phyloP scores from a whole-genome alignment of 1,140 invertebrate species.

The Papilio aristodemus region DNA sequence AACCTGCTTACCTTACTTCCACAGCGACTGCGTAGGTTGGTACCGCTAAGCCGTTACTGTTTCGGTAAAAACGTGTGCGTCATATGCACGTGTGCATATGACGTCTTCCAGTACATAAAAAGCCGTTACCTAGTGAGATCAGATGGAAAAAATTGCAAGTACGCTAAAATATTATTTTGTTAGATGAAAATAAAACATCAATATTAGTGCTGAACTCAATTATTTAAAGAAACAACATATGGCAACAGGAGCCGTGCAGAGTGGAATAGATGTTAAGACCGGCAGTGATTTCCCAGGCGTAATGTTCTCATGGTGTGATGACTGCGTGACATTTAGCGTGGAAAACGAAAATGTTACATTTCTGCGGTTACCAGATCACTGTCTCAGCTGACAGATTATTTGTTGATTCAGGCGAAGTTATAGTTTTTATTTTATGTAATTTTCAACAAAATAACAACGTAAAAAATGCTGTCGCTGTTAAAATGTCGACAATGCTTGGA shows the following conservation, averaged over 20 bases:
- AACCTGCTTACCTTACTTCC: background rate
- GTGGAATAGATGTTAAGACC: conserved; percentile 16
- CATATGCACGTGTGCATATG: too few species aligned
- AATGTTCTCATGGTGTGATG: conserved; percentile 12
- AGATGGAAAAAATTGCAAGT: too few species aligned
- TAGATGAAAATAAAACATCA: background rate
- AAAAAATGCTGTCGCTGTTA: too few species aligned
- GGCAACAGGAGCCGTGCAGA: background rate
- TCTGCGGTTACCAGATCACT: background rate
- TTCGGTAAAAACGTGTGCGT: too few species aligned
- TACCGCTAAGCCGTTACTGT: too few species aligned
- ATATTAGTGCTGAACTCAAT: background rate
- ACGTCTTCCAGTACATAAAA: too few species aligned
- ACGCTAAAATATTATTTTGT: background rate
- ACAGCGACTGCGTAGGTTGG: background rate
- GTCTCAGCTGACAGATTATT: too few species aligned
- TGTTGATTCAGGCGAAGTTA: too few species aligned
- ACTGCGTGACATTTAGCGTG: conserved; percentile 11
- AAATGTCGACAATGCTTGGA: too few species aligned
- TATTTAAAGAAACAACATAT: conserved; percentile 19
- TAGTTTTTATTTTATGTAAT: too few species aligned
- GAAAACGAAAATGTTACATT: conserved; percentile 21
- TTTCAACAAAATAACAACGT: too few species aligned
- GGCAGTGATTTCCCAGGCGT: conserved; percentile 27
- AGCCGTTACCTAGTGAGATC: too few species aligned